Evolutionary conservation across 2,113 vertebrate species (phyloP).

Genomic region (Melospiza melodia): DNA sequence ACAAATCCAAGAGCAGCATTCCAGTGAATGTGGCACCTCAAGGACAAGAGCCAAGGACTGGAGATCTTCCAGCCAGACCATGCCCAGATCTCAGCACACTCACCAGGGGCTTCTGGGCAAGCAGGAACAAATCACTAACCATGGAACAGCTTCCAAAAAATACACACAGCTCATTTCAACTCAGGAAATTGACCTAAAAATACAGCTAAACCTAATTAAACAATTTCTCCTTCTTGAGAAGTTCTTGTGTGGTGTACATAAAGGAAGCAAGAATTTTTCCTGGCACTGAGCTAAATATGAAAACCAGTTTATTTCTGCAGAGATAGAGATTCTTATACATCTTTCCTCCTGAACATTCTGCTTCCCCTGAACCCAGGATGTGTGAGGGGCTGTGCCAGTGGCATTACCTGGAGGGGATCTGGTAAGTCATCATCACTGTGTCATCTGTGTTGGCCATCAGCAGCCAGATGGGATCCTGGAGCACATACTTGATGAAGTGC

Average conservation of each 20-base stretch:
- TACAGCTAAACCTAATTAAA: background rate
- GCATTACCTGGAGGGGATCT: constrained; percentile 88
- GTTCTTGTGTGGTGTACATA: background rate
- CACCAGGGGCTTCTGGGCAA: background rate
- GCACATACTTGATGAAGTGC: constrained; percentile 79
- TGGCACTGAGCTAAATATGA: background rate
- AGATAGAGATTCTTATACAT: background rate
- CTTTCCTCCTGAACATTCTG: background rate
- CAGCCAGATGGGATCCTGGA: constrained; percentile 90
- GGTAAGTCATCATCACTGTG: constrained; percentile 92
- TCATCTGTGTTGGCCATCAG: constrained; percentile 86
- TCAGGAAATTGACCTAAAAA: background rate
- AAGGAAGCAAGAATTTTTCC: background rate
- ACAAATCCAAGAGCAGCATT: background rate
- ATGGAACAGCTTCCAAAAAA: background rate
- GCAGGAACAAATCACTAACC: background rate
- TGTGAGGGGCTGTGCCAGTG: background rate
- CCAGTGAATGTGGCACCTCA: background rate
- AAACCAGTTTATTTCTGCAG: background rate
- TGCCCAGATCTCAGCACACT: background rate
- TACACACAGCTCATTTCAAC: background rate
- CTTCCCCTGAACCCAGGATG: background rate
- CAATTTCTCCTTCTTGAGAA: background rate
- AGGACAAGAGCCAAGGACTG: background rate
- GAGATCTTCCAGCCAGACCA: background rate